Percentiles rank a stretch among this genome's conserved stretches.
phyloP scores from a whole-genome alignment of 2,113 vertebrate species.

The Clarias magur region DNA sequence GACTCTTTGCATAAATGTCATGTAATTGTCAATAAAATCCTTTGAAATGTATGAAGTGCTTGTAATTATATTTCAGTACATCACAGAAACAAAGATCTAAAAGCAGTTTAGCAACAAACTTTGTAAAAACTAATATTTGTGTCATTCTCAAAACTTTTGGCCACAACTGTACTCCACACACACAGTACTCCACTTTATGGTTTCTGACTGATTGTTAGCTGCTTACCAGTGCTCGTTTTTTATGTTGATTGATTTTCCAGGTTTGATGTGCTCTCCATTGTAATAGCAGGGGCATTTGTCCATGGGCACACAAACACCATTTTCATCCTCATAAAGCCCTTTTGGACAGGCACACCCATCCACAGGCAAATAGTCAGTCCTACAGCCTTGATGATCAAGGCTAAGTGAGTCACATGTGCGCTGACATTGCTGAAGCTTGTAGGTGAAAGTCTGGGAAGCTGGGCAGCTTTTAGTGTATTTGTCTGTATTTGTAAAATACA shows the following conservation, averaged over 20 bases:
- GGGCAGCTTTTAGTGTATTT: constrained; percentile 79
- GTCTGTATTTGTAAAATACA: constrained; percentile 65
- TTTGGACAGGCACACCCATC: constrained; percentile 90
- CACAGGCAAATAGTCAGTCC: constrained; percentile 77
- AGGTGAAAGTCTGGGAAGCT: constrained; percentile 81
- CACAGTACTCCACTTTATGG: neutral
- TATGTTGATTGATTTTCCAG: constrained; percentile 75
- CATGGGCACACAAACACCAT: constrained; percentile 77
- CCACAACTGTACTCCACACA: neutral
- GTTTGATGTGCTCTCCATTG: constrained; percentile 74
- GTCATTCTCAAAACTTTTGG: no score
- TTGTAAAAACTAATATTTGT: no score
- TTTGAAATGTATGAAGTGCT: no score
- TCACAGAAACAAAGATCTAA: no score
- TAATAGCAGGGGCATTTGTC: constrained; percentile 85
- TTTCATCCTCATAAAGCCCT: constrained; percentile 77
- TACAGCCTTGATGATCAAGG: constrained; percentile 75
- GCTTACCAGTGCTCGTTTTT: constrained; percentile 87
- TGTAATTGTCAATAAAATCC: no score
- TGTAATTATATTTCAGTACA: no score
- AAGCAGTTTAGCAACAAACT: no score
- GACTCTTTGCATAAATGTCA: no score
- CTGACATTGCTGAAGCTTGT: constrained; percentile 86
- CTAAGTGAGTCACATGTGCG: constrained; percentile 83
- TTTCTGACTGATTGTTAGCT: neutral